Evolutionary conservation across 2,113 vertebrate species (phyloP).

Genomic region (Lota lota): DNA sequence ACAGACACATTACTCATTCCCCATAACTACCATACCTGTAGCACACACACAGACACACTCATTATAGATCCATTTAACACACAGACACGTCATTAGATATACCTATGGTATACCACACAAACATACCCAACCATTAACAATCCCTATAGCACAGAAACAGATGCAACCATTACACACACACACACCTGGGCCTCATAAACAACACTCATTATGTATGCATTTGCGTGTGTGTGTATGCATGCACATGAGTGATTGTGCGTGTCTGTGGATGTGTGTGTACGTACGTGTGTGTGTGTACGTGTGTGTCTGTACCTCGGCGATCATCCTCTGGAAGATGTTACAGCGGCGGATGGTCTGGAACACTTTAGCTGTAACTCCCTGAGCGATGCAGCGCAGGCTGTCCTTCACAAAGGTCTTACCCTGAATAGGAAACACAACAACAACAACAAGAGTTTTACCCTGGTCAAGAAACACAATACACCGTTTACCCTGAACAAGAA

Average conservation of each 20-base stretch:
- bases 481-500: conserved; percentile 75
- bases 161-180: too few species aligned
- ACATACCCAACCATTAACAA: too few species aligned
- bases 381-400: conserved; percentile 91
- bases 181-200: neutral
- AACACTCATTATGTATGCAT: too few species aligned
- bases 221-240: neutral
- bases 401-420: conserved; percentile 97
- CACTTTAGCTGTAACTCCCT: conserved; percentile 83
- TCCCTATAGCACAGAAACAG: too few species aligned
- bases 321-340: conserved; percentile 92
- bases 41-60: too few species aligned
- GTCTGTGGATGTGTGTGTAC: neutral
- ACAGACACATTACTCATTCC: too few species aligned
- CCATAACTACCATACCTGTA: too few species aligned
- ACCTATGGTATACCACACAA: too few species aligned
- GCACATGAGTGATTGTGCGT: neutral
- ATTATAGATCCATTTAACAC: too few species aligned
- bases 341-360: conserved; percentile 91
- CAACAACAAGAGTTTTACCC: conserved; percentile 80
- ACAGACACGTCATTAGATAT: too few species aligned
- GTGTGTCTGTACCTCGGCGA: conserved; percentile 74
- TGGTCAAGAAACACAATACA: conserved; percentile 39
- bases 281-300: too few species aligned
- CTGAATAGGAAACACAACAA: conserved; percentile 54